These are phyloP conservation scores for Trichosurus vulpecula DNA, from an alignment of 2,797 vertebrate species.

Conservation along the genomic window DNA sequence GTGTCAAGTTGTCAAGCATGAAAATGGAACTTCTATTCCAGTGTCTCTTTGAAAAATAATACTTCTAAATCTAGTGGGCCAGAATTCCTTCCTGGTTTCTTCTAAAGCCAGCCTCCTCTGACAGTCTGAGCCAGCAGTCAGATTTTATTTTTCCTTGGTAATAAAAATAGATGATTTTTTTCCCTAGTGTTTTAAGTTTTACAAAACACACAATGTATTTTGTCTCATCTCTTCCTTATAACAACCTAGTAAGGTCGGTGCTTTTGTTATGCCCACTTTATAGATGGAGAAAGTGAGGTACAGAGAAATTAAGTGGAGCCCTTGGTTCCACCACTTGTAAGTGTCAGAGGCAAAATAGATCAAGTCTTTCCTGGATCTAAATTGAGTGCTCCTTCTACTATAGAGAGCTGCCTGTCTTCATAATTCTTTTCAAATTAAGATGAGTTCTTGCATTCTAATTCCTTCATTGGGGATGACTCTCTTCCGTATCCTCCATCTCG, in stretches of 20 bases:
- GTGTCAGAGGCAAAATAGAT: not conserved
- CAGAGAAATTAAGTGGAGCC: not conserved
- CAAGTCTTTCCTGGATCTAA: not conserved
- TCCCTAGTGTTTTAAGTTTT: not conserved
- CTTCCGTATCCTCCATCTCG: not conserved
- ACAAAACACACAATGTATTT: not conserved
- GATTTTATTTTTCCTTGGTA: conserved; percentile 24
- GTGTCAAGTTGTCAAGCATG: not conserved
- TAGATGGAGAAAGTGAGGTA: not conserved
- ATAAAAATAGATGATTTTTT: conserved; percentile 1
- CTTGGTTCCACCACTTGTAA: not conserved
- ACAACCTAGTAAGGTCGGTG: not conserved
- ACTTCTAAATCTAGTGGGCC: not conserved
- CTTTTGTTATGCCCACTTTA: not conserved
- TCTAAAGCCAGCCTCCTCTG: conserved; percentile 7
- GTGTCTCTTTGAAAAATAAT: not conserved
- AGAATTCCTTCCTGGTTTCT: conserved; percentile 45
- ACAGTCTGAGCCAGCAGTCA: conserved; percentile 7
- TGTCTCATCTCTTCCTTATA: not conserved
- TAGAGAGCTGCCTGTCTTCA: not conserved
- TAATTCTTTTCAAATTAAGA: not conserved
- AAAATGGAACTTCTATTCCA: conserved; percentile 41
- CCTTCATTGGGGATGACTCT: not conserved
- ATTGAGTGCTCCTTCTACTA: not conserved
- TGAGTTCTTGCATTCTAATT: not conserved